Conservation (phyloP, 2,113 vertebrate species). For the Daphoenositta chrysoptera region DNA sequence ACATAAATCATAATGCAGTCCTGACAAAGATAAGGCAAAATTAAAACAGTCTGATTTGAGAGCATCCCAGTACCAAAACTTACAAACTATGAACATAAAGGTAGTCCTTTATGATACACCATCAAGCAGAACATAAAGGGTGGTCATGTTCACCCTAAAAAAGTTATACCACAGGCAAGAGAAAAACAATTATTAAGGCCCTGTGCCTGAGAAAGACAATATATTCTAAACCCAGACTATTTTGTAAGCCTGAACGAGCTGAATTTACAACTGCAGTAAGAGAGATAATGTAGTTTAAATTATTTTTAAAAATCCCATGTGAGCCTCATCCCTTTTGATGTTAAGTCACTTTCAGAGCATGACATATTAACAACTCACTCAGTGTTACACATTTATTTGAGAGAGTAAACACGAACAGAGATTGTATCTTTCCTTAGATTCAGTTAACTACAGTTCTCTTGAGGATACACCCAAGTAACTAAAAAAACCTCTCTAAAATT, state of each 20-base stretch:
- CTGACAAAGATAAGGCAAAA: background rate
- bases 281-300: background rate
- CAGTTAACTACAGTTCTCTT: background rate
- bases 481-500: background rate
- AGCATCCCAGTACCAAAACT: background rate
- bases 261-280: background rate
- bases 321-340: background rate
- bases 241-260: background rate
- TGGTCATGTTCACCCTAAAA: background rate
- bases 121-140: background rate
- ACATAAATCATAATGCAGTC: fast-evolving
- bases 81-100: background rate
- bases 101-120: background rate
- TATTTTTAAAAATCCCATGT: fast-evolving
- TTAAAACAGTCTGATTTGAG: background rate
- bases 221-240: background rate
- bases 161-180: background rate
- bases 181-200: background rate
- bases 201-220: background rate
- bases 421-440: background rate
- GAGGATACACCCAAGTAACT: background rate
- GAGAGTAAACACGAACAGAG: background rate
- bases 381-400: background rate
- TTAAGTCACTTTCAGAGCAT: background rate
- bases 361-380: background rate